phyloP scores from a whole-genome alignment of 2,797 vertebrate species.

The Channallabes apus region DNA sequence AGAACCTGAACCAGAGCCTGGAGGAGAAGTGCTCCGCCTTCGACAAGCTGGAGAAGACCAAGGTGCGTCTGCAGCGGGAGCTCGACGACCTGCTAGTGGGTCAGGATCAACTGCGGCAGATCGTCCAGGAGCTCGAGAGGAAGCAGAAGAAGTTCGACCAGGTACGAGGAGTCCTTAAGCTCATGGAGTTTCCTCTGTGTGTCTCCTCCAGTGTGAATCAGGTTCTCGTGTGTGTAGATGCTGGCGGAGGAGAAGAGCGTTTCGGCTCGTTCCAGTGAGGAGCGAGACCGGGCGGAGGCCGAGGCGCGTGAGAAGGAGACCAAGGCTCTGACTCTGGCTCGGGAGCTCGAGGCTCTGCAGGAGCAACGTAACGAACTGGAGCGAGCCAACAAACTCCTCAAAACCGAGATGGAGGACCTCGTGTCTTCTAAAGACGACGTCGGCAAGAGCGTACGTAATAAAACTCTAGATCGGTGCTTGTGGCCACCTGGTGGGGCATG shows the following conservation, averaged over 20 bases:
- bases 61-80: conserved; percentile 92
- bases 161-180: conserved; percentile 68
- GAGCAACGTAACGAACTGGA: conserved; percentile 87
- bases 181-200: no score
- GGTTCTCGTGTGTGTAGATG: conserved; percentile 72
- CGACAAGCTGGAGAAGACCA: conserved; percentile 96
- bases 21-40: conserved; percentile 87
- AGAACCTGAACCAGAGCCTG: conserved; percentile 76
- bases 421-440: conserved; percentile 95
- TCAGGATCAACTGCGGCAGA: conserved; percentile 89
- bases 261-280: conserved; percentile 86
- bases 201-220: neutral
- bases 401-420: conserved; percentile 91
- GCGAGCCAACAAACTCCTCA: conserved; percentile 85
- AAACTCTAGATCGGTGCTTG: no score
- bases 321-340: conserved; percentile 81
- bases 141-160: conserved; percentile 99
- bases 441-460: conserved; percentile 85
- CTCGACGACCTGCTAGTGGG: conserved; percentile 92
- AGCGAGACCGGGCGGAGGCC: conserved; percentile 90
- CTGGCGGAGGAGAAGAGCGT: conserved; percentile 92
- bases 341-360: conserved; percentile 83
- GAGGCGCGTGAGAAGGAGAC: conserved; percentile 97
- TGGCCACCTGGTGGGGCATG: no score
- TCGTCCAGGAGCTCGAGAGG: conserved; percentile 87